phyloP scores from a whole-genome alignment of 2,113 vertebrate species.

The Trichomycterus rosablanca region DNA sequence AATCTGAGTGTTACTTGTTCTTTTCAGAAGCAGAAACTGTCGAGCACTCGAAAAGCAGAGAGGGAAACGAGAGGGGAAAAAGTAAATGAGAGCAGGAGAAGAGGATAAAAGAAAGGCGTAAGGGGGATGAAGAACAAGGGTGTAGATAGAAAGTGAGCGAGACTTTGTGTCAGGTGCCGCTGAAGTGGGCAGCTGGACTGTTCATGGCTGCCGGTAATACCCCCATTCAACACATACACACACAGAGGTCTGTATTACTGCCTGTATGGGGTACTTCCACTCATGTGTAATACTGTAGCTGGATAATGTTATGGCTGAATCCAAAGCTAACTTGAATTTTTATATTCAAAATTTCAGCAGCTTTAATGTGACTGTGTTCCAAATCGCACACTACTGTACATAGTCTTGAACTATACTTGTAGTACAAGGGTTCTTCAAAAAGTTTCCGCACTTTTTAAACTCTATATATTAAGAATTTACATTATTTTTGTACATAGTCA shows the following conservation, averaged over 20 bases:
- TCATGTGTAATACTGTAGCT: not conserved
- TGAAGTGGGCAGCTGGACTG: constrained; percentile 48
- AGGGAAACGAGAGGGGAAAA: constrained; percentile 27
- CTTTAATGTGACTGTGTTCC: too few relatives aligned
- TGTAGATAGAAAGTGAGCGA: constrained; percentile 33
- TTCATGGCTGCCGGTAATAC: constrained; percentile 30
- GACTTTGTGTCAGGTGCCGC: constrained; percentile 46
- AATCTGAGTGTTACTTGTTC: constrained; percentile 10
- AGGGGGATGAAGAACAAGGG: constrained; percentile 19
- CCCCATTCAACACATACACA: not conserved
- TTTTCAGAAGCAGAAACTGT: constrained; percentile 17
- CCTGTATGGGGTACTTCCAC: not conserved
- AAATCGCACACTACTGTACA: too few relatives aligned
- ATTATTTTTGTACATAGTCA: too few relatives aligned
- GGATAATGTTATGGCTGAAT: too few relatives aligned
- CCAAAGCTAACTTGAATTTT: too few relatives aligned
- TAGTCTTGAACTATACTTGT: too few relatives aligned
- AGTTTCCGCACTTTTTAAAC: too few relatives aligned
- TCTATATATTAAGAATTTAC: too few relatives aligned
- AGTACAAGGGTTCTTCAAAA: too few relatives aligned
- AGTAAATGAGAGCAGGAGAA: not conserved
- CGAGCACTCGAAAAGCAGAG: not conserved
- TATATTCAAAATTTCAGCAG: too few relatives aligned
- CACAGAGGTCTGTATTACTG: not conserved
- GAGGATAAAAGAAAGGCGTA: constrained; percentile 21